A percentile compares a stretch with the other conserved stretches of the same genome.
phyloP scores from a whole-genome alignment of 2,888 invertebrate species.

The Sminthurides aquaticus region DNA sequence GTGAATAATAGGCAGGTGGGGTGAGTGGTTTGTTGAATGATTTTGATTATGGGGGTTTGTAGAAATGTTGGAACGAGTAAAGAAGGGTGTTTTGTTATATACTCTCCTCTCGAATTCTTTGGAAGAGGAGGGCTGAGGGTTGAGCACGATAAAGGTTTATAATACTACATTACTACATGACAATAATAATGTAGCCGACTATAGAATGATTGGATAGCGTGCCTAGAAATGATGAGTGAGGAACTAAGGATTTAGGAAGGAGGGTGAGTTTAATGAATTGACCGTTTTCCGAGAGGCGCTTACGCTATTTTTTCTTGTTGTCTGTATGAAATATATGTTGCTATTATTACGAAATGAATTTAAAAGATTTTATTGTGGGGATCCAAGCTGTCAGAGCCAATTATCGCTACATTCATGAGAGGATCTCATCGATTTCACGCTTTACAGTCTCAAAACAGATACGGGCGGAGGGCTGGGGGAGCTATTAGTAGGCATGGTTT shows the following conservation, averaged over 20 bases:
- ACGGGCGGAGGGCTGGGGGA: too few species aligned
- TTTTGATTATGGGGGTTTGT: neutral
- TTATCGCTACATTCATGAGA: slow-evolving; percentile 43
- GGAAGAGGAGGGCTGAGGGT: too few species aligned
- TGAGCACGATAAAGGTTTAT: too few species aligned
- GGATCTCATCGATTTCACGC: slow-evolving; percentile 42
- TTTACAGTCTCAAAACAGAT: slow-evolving; percentile 15
- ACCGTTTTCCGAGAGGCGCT: slow-evolving; percentile 19
- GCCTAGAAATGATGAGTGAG: neutral
- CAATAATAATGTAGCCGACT: too few species aligned
- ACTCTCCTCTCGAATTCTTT: too few species aligned
- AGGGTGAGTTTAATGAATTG: slow-evolving; percentile 34
- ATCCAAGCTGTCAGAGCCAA: slow-evolving; percentile 44
- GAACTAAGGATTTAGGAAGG: slow-evolving; percentile 11
- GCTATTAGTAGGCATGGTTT: too few species aligned
- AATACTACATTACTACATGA: too few species aligned
- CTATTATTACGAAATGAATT: slow-evolving; percentile 26
- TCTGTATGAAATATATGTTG: slow-evolving; percentile 7
- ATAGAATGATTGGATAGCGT: too few species aligned
- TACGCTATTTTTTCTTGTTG: too few species aligned
- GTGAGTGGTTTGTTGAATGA: neutral
- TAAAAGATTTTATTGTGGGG: slow-evolving; percentile 40
- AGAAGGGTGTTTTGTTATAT: too few species aligned
- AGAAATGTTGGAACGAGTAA: too few species aligned
- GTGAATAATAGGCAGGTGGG: neutral